Evolutionary conservation across 2,888 invertebrate genomes (phyloP).

Genomic region (Himalopsyche anomala): DNA sequence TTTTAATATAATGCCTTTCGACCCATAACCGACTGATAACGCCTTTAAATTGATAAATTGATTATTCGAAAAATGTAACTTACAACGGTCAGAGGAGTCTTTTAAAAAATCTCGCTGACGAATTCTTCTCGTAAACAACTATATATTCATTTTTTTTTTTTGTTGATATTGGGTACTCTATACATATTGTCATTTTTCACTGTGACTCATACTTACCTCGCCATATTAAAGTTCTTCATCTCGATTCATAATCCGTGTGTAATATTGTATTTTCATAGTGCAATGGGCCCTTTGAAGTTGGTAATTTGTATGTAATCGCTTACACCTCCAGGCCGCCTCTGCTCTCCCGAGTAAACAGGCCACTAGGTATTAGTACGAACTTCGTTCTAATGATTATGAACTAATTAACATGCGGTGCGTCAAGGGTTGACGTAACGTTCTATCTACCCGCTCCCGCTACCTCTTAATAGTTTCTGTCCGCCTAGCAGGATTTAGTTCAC

Average conservation of each 20-base stretch:
- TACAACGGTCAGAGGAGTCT: too few species aligned
- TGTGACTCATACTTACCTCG: too few species aligned
- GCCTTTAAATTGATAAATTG: too few species aligned
- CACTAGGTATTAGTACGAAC: constrained; percentile 1
- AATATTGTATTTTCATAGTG: constrained; percentile 17
- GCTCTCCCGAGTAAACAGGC: background rate
- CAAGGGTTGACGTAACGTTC: constrained; percentile 20
- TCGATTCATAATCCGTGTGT: constrained; percentile 10
- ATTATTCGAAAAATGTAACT: too few species aligned
- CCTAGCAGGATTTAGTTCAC: background rate
- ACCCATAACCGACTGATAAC: too few species aligned
- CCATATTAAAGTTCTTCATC: background rate
- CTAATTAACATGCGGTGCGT: constrained; percentile 51
- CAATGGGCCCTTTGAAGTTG: constrained; percentile 54
- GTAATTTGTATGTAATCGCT: constrained; percentile 62
- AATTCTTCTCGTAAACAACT: too few species aligned
- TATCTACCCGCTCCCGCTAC: background rate
- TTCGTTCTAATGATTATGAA: constrained; percentile 53
- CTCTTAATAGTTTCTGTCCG: background rate
- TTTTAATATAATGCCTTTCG: too few species aligned
- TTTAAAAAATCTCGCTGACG: too few species aligned
- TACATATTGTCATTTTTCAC: too few species aligned
- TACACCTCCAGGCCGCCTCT: constrained; percentile 42
- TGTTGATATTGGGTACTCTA: too few species aligned
- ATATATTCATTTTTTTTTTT: too few species aligned